A percentile compares a stretch with the other conserved stretches of the same genome.
Evolutionary conservation across 2,113 vertebrate genomes (phyloP).

Genomic region (Pedionomus torquatus): DNA sequence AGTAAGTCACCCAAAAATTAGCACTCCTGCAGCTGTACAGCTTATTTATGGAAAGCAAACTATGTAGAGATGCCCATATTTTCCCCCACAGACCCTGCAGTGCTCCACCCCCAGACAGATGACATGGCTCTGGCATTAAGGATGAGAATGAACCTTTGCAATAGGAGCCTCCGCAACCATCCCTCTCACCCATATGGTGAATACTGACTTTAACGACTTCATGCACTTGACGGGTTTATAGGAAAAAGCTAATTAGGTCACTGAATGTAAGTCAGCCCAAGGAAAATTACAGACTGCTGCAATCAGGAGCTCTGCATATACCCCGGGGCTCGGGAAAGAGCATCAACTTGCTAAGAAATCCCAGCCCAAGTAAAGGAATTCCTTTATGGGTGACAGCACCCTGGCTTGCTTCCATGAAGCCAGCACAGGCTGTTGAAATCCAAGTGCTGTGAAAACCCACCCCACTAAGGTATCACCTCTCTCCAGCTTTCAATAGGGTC

Average conservation of each 20-base stretch:
- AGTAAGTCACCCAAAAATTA: neutral
- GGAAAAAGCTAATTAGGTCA: neutral
- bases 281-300: neutral
- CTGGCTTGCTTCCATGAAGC: neutral
- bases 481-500: neutral
- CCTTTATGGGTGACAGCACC: neutral
- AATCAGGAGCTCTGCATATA: neutral
- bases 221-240: neutral
- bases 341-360: neutral
- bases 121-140: neutral
- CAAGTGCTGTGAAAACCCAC: neutral
- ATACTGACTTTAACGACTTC: neutral
- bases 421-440: rapidly evolving
- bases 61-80: neutral
- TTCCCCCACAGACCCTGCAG: neutral
- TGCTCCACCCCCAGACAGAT: neutral
- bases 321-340: neutral
- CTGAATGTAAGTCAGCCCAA: neutral
- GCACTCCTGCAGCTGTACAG: neutral
- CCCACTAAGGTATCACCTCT: neutral
- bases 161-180: neutral
- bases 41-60: neutral
- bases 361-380: neutral
- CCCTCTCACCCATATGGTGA: neutral
- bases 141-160: neutral